A percentile compares a stretch with the other conserved stretches of the same genome.
phyloP scores from a whole-genome alignment of 2,797 vertebrate species.

The Vespertilio murinus region DNA sequence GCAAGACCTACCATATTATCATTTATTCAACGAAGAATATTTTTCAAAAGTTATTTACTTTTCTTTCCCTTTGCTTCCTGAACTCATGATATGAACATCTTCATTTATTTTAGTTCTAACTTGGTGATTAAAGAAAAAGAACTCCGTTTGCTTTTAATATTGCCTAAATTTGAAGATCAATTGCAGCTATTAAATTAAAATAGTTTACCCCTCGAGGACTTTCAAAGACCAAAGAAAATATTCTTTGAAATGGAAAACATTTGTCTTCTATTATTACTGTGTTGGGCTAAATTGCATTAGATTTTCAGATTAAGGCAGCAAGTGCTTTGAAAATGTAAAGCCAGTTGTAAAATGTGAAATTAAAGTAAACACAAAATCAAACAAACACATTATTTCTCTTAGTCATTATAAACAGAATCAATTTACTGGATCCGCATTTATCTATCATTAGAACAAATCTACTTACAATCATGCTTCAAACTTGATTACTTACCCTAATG shows the following conservation, averaged over 20 bases:
- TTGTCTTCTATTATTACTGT: constrained; percentile 59
- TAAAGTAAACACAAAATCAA: constrained; percentile 47
- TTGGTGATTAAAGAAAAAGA: constrained; percentile 48
- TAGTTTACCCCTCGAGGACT: constrained; percentile 57
- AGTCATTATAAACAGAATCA: constrained; percentile 42
- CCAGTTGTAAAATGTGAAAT: constrained; percentile 41
- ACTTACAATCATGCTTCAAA: constrained; percentile 50
- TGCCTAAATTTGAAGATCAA: constrained; percentile 72
- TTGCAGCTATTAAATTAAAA: constrained; percentile 75
- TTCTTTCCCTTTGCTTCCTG: constrained; percentile 40
- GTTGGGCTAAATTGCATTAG: constrained; percentile 57
- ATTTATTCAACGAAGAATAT: constrained; percentile 52
- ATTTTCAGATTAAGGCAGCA: constrained; percentile 55
- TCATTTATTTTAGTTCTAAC: constrained; percentile 67
- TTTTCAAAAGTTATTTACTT: constrained; percentile 67
- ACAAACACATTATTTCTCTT: constrained; percentile 17
- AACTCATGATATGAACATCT: constrained; percentile 54
- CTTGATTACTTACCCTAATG: constrained; percentile 25
- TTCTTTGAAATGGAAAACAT: constrained; percentile 53
- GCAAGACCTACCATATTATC: background rate
- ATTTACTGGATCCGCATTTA: constrained; percentile 21
- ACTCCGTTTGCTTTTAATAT: constrained; percentile 65
- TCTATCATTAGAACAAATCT: constrained; percentile 46
- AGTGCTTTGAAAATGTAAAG: constrained; percentile 57
- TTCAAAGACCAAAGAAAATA: constrained; percentile 72